These are phyloP conservation scores for Acropternis orthonyx DNA, from an alignment of 2,797 vertebrate species.

Conservation along the genomic window DNA sequence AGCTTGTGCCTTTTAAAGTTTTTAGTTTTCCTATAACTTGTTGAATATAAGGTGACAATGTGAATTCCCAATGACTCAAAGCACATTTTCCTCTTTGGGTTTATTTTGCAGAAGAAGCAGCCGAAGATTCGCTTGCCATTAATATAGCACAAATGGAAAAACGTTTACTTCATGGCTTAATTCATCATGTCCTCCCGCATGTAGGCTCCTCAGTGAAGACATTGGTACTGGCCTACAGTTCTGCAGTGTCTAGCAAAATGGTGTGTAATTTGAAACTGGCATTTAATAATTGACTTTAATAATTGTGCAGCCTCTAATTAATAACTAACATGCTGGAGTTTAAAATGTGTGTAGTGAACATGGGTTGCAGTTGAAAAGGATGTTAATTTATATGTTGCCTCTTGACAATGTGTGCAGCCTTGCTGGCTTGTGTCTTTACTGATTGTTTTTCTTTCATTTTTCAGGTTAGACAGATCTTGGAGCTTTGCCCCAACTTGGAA, in stretches of 20 bases:
- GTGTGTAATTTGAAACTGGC: conserved; percentile 71
- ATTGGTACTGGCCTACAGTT: conserved; percentile 92
- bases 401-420: not conserved
- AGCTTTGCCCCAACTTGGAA: conserved; percentile 90
- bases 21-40: not conserved
- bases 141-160: conserved; percentile 89
- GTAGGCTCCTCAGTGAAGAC: conserved; percentile 91
- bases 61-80: not conserved
- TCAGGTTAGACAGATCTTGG: conserved; percentile 93
- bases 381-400: not conserved
- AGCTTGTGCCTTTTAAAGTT: not conserved
- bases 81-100: not conserved
- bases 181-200: conserved; percentile 89
- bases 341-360: not conserved
- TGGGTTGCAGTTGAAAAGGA: not conserved
- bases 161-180: conserved; percentile 88
- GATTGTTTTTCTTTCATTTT: not conserved
- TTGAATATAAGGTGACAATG: not conserved
- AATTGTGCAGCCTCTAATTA: not conserved
- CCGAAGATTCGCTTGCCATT: conserved; percentile 82
- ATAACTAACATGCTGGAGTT: not conserved
- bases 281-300: not conserved
- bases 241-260: conserved; percentile 95
- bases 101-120: conserved; percentile 82
- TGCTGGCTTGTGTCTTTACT: not conserved